Conservation (phyloP, 2,888 invertebrate genomes). For the Lampropteryx suffumata region DNA sequence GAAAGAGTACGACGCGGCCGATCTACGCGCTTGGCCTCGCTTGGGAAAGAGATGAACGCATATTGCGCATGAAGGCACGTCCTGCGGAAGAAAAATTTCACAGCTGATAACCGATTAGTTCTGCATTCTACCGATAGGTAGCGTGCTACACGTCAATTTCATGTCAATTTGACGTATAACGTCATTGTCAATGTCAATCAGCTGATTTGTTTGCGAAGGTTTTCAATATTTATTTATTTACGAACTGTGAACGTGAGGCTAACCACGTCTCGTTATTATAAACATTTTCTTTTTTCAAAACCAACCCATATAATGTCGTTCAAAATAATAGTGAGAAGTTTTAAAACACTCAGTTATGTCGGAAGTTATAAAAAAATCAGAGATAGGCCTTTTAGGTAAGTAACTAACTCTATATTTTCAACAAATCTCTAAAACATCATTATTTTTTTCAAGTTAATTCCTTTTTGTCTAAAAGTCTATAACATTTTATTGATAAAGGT, state of each 20-base stretch:
- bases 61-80: conserved; percentile 71
- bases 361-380: conserved; percentile 67
- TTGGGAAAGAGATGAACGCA: conserved; percentile 74
- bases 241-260: neutral
- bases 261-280: neutral
- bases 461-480: too few species aligned
- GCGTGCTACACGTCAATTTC: conserved; percentile 36
- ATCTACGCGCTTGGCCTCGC: conserved; percentile 62
- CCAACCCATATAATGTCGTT: conserved; percentile 57
- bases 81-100: conserved; percentile 68
- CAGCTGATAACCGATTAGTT: conserved; percentile 69
- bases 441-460: too few species aligned
- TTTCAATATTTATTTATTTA: too few species aligned
- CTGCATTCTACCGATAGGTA: conserved; percentile 47
- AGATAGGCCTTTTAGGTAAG: conserved; percentile 65
- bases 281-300: neutral
- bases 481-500: too few species aligned
- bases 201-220: conserved; percentile 7
- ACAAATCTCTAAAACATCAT: too few species aligned
- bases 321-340: conserved; percentile 61
- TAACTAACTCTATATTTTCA: conserved; percentile 23
- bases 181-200: conserved; percentile 14
- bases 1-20: conserved; percentile 65
- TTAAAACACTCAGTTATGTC: conserved; percentile 66
- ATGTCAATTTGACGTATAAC: conserved; percentile 41